These are phyloP conservation scores for Drosophila bocki DNA, from an alignment of 1,140 invertebrate genomes.

Conservation along the genomic window DNA sequence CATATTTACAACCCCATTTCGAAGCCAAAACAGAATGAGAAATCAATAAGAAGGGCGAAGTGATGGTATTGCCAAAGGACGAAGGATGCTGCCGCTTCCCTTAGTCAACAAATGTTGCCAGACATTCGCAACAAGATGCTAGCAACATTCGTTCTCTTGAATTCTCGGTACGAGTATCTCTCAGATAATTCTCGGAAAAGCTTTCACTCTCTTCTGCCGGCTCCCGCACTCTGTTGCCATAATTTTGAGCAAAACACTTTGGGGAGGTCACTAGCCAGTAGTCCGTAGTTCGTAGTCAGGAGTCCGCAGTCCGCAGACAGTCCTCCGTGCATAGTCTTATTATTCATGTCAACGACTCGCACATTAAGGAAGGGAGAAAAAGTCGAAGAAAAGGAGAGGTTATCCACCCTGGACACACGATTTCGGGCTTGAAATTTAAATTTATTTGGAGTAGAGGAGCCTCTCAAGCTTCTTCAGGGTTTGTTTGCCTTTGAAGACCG, in stretches of 20 bases:
- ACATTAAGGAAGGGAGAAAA: constrained; percentile 16
- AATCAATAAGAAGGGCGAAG: constrained; percentile 37
- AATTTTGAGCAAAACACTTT: constrained; percentile 32
- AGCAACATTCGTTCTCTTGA: constrained; percentile 22
- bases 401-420: constrained; percentile 5
- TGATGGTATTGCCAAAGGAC: neutral
- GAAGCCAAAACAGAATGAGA: constrained; percentile 41
- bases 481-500: neutral
- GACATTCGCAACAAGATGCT: constrained; percentile 25
- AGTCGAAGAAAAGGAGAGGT: neutral
- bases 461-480: neutral
- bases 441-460: constrained; percentile 25
- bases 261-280: constrained; percentile 24
- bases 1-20: constrained; percentile 24
- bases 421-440: constrained; percentile 31
- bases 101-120: constrained; percentile 29
- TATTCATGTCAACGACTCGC: constrained; percentile 53
- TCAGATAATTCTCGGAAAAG: constrained; percentile 31
- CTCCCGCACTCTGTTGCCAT: constrained; percentile 42
- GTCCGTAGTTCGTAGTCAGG: neutral
- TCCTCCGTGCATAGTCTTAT: constrained; percentile 36
- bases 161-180: neutral
- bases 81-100: constrained; percentile 7
- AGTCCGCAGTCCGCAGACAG: constrained; percentile 25
- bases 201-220: constrained; percentile 24